Evolutionary conservation across 1,140 invertebrate species (phyloP).

Genomic region (Andricus grossulariae): DNA sequence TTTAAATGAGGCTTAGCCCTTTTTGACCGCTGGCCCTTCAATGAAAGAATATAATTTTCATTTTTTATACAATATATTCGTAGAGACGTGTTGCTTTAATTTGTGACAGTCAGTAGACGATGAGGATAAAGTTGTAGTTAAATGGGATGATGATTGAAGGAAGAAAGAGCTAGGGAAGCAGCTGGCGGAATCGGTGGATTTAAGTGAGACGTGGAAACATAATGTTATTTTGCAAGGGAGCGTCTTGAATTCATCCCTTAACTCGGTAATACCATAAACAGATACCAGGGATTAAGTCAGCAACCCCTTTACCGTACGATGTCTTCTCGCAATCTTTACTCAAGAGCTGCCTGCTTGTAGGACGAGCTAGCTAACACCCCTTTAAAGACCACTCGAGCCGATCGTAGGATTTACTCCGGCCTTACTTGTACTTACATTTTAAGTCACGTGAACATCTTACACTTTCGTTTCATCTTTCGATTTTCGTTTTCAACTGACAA

Average conservation of each 20-base stretch:
- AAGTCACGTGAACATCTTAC: neutral
- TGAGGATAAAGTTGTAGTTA: neutral
- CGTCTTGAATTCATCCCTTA: constrained; percentile 29
- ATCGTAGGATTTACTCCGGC: constrained; percentile 19
- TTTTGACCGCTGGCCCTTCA: no score
- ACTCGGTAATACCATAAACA: constrained; percentile 25
- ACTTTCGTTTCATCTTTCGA: no score
- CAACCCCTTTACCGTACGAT: constrained; percentile 28
- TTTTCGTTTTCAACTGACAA: no score
- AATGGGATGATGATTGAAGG: constrained; percentile 22
- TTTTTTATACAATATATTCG: no score
- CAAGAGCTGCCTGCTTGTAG: constrained; percentile 8
- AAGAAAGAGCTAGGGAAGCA: neutral
- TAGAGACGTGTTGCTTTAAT: no score
- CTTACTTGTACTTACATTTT: constrained; percentile 16
- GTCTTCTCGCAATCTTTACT: constrained; percentile 27
- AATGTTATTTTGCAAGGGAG: constrained; percentile 22
- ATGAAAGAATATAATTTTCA: no score
- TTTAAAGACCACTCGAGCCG: constrained; percentile 29
- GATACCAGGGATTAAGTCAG: constrained; percentile 29
- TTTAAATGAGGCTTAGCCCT: no score
- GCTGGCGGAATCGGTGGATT: constrained; percentile 12
- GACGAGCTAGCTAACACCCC: constrained; percentile 25
- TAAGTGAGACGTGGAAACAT: constrained; percentile 27
- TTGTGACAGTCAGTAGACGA: no score